Base-by-base conservation (phyloP, 1,140 invertebrate genomes). In the Plectrocnemia conspersa region DNA sequence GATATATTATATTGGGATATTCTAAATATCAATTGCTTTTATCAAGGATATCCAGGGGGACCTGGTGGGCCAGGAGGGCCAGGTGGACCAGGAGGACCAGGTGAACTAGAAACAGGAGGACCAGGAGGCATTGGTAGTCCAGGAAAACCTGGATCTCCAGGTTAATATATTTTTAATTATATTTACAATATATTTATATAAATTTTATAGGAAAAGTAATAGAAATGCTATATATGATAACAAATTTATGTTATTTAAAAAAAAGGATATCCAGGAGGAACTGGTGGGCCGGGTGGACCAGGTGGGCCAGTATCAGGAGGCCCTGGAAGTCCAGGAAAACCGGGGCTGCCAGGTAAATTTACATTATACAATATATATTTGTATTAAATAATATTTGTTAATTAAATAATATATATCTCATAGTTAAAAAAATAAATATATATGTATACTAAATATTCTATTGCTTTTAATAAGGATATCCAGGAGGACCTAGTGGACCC, bases 71-170 rank as follows among this genome's bases (percentile, higher is more conserved):
- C 38, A 21, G 55, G 55, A 21, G 35, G 22, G 32, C 56, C 50
- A 42, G 25, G 25, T 45, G 32, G 18, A 38, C 52, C 57, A 3
- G 57, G 57, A 23, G 3, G 38, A 42, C 56, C 56, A 50, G 59
- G 60, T 21, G 25, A 35, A 11, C 24, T 54, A 24, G 64, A 59
- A n/a, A 41, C 52, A 11, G 27, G 40, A 2, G 27, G 13, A 9
- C 44, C 52, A 22, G 52, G 52, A 33, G 21, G 27, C n/a, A n/a
- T 6, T n/a, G 5, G 16, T 15, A 13, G 19, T 29, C 33, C 33
- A 21, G 49, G 36, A 19, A 11, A 10, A 21, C 27, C 40, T 13
- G 52, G 52, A 32, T 16, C n/a, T 19, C 61, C 62, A 16, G 52
- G 58, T n/a, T n/a, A n/a, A n/a, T n/a, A n/a, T n/a, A n/a, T n/a